phyloP scores from a whole-genome alignment of 2,797 vertebrate species.

The Tangara arthus region DNA sequence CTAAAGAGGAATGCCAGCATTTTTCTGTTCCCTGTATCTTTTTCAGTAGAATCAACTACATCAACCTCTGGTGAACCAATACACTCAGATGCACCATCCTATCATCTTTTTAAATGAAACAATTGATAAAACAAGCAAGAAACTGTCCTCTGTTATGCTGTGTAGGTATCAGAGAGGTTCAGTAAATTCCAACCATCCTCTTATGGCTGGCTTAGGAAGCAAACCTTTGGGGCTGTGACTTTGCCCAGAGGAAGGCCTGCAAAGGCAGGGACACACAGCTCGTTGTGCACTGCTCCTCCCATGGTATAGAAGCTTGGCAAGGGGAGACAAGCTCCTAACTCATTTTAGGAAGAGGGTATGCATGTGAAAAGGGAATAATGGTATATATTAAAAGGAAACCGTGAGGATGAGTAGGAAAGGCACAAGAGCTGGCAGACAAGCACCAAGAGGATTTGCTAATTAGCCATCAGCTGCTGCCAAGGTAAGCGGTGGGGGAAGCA shows the following conservation, averaged over 20 bases:
- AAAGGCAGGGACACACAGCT: neutral
- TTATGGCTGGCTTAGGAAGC: neutral
- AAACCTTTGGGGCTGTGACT: neutral
- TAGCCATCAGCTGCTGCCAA: neutral
- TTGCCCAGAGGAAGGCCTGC: neutral
- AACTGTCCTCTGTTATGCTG: neutral
- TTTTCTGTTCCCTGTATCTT: neutral
- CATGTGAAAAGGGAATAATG: neutral
- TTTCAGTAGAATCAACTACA: neutral
- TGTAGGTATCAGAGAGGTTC: accelerated
- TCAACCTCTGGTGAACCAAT: neutral
- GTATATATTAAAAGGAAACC: neutral
- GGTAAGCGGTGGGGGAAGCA: neutral
- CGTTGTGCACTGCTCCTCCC: neutral
- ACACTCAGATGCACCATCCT: neutral
- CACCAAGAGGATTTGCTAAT: neutral
- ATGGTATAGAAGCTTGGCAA: neutral
- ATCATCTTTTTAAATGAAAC: neutral
- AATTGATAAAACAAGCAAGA: neutral
- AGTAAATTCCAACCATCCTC: neutral
- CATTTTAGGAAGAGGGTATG: neutral
- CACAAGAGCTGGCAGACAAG: neutral
- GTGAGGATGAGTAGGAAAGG: neutral
- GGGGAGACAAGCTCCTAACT: neutral
- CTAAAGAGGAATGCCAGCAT: neutral